These are phyloP conservation scores for Dinocampus coccinellae DNA, from an alignment of 2,888 invertebrate genomes.

Conservation along the genomic window DNA sequence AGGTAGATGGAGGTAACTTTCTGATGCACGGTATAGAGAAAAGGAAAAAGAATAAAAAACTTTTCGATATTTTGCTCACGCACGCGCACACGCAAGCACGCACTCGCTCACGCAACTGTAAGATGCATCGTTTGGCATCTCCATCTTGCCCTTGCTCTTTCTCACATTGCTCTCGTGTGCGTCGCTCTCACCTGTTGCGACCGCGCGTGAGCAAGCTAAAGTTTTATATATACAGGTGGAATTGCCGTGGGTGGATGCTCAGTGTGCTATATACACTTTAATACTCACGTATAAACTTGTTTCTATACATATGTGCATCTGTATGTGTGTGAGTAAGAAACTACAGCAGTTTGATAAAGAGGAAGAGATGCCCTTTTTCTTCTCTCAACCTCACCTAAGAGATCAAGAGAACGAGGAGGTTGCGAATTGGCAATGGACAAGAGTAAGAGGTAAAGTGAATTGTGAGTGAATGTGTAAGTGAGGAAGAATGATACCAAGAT, in stretches of 20 bases:
- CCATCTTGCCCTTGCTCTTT: conserved; percentile 18
- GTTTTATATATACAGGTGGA: conserved; percentile 40
- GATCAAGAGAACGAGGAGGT: conserved; percentile 16
- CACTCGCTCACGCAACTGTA: conserved; percentile 46
- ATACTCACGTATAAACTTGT: not conserved
- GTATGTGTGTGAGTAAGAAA: conserved; percentile 48
- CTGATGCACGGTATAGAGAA: not conserved
- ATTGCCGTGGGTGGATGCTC: conserved; percentile 60
- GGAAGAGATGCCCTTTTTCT: conserved; percentile 53
- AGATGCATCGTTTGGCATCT: conserved; percentile 22
- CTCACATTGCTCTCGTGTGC: conserved; percentile 3
- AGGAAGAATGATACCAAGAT: conserved; percentile 18
- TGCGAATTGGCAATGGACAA: not conserved
- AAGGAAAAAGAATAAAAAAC: conserved; percentile 32
- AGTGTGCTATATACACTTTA: conserved; percentile 1
- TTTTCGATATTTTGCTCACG: conserved; percentile 67
- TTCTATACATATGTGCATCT: not conserved
- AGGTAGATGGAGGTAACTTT: conserved; percentile 16
- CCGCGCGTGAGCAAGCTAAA: not conserved
- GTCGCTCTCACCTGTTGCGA: conserved; percentile 9
- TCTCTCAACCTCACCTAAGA: conserved; percentile 27
- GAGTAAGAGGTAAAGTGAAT: not conserved
- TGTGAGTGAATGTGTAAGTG: not conserved
- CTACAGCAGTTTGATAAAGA: conserved; percentile 59
- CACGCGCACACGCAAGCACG: conserved; percentile 61